Evolutionary conservation across 2,888 invertebrate genomes (phyloP).

Genomic region (Pantelozetes paolii): DNA sequence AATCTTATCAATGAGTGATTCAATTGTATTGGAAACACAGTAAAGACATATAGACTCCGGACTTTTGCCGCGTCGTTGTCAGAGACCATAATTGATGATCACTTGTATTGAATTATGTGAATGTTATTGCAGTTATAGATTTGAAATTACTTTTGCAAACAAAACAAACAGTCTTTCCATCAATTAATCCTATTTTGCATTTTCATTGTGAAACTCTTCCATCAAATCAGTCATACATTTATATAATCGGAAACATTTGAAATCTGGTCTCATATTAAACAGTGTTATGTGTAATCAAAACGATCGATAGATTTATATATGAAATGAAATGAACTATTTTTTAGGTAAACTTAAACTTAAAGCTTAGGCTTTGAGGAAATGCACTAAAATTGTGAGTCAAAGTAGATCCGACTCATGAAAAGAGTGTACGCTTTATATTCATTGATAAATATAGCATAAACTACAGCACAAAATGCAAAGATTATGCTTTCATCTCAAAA

Average conservation of each 20-base stretch:
- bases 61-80: conserved; percentile 16
- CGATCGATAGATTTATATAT: conserved; percentile 34
- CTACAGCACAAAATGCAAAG: conserved; percentile 33
- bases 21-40: conserved; percentile 34
- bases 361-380: conserved; percentile 11
- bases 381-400: conserved; percentile 15
- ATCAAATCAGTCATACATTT: conserved; percentile 10
- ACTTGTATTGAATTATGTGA: conserved; percentile 28
- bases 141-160: conserved; percentile 23
- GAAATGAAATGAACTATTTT: conserved; percentile 19
- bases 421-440: conserved; percentile 32
- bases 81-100: conserved; percentile 17
- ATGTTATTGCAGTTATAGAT: neutral
- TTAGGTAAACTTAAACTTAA: conserved; percentile 27
- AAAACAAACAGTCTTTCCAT: conserved; percentile 5
- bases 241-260: conserved; percentile 1
- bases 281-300: conserved; percentile 22
- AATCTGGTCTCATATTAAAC: neutral
- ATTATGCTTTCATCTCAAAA: conserved; percentile 40
- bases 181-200: neutral
- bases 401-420: conserved; percentile 34
- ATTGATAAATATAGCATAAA: conserved; percentile 35
- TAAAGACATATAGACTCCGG: conserved; percentile 17
- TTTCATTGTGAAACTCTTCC: neutral
- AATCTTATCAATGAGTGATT: conserved; percentile 35